Percentiles rank a stretch among this genome's conserved stretches.
Evolutionary conservation across 1,140 invertebrate species (phyloP).

Genomic region (Fragariocoptes setiger): DNA sequence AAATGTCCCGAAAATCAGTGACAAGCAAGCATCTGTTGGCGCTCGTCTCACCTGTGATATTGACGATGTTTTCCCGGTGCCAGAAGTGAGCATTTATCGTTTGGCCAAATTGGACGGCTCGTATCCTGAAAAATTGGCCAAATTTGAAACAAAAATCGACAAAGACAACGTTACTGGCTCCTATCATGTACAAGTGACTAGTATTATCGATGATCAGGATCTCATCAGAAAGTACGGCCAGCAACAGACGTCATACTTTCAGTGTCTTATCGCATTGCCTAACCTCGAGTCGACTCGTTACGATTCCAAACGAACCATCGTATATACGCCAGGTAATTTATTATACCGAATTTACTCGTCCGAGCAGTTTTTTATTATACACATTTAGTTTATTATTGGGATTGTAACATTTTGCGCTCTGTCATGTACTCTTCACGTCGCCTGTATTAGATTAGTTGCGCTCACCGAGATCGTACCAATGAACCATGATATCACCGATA

Average conservation of each 20-base stretch:
- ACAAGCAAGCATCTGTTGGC: too few species aligned
- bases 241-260: neutral
- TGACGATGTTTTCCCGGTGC: conserved; percentile 11
- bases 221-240: neutral
- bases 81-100: conserved; percentile 10
- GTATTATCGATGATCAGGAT: neutral
- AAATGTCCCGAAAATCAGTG: too few species aligned
- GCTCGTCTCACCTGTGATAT: conserved; percentile 10
- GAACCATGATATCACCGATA: too few species aligned
- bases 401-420: too few species aligned
- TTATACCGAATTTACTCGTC: too few species aligned
- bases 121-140: neutral
- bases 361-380: too few species aligned
- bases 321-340: neutral
- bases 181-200: neutral
- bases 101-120: conserved; percentile 10
- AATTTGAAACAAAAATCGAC: neutral
- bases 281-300: neutral
- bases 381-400: too few species aligned
- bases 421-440: too few species aligned
- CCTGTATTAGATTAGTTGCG: too few species aligned
- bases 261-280: neutral
- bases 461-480: too few species aligned
- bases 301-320: neutral
- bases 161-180: neutral